Evolutionary conservation across 1,140 invertebrate genomes (phyloP), one percentile per base, ranked within the genome.

Genomic region (Gerris buenoi): DNA sequence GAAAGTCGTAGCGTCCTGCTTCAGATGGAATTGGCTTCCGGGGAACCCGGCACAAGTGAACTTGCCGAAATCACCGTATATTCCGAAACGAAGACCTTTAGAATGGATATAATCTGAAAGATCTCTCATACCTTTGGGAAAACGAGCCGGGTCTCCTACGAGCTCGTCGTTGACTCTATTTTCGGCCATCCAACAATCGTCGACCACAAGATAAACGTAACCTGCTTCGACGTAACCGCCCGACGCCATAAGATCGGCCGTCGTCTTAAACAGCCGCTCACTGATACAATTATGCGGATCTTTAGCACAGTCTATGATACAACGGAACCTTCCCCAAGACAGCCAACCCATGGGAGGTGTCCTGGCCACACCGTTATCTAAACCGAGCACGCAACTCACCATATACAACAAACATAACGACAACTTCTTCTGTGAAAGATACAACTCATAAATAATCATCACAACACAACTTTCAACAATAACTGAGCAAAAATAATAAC

Each of bases 11-110:
- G 94, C 94, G 80, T 97, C 95, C 71, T 80, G 81, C 72, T 91
- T 81, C 73, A 96, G 80, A 79, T 91, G 85, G 1, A 90, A 90
- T 60, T 94, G 81, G 68, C 93, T 89, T 58, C 95, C 95, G 18
- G 95, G 95, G 78, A 95, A 98, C 10, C 94, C 94, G 2, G 88
- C 90, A 74, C 96, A 98, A 0, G 95, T 98, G 73, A 88, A 88
- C 71, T 89, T 94, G 1, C 96, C 96, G 79, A 88, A 96, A 76
- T 98, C 94, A 77, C 95, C 93, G 76, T 98, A 98, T 68, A 98
- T 96, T 18, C 95, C 96, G 74, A 98, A 92, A 77, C 96, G 97
- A 1, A 98, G 78, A 62, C 91, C 93, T 79, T 89, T 90, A 13
- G 85, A 84, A 80, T 98, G 95, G 74, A 86, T 83, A 78, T 85